Conservation (phyloP, 1,140 invertebrate species). For the Brachionus koreanus region DNA sequence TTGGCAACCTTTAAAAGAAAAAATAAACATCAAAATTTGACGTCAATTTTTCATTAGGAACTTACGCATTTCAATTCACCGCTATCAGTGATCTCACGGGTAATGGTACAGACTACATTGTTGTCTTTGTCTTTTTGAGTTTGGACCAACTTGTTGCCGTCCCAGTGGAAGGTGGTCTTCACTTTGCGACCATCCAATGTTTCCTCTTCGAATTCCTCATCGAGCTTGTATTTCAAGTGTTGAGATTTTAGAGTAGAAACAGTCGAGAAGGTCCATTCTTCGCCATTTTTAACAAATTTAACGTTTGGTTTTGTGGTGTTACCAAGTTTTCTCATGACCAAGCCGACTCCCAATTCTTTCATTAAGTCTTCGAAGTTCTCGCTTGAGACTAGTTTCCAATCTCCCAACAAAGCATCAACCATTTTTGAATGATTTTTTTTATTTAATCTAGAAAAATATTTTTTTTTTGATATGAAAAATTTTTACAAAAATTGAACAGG, state of each 20-base stretch:
- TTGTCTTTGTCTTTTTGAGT: constrained; percentile 43
- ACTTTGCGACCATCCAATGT: constrained; percentile 44
- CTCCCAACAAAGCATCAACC: constrained; percentile 29
- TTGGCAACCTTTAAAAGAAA: not conserved
- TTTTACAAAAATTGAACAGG: not conserved
- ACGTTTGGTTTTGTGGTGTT: constrained; percentile 35
- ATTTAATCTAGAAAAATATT: not conserved
- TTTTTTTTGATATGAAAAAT: constrained; percentile 23
- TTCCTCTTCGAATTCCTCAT: constrained; percentile 38
- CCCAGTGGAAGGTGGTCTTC: constrained; percentile 8
- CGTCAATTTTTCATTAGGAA: not conserved
- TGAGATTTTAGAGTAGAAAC: constrained; percentile 33
- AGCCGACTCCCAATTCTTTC: constrained; percentile 38
- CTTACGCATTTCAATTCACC: constrained; percentile 41
- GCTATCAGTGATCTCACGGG: constrained; percentile 25
- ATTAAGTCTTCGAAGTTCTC: constrained; percentile 45
- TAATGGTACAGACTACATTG: constrained; percentile 33
- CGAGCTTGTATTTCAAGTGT: constrained; percentile 25
- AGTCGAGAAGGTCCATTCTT: constrained; percentile 39
- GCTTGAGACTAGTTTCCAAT: constrained; percentile 43
- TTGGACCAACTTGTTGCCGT: constrained; percentile 41
- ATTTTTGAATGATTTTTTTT: constrained; percentile 7
- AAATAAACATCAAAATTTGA: not conserved
- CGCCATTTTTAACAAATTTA: constrained; percentile 33
- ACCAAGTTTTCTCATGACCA: constrained; percentile 38